Conservation (phyloP, 2,888 invertebrate genomes). For the Dione juno region DNA sequence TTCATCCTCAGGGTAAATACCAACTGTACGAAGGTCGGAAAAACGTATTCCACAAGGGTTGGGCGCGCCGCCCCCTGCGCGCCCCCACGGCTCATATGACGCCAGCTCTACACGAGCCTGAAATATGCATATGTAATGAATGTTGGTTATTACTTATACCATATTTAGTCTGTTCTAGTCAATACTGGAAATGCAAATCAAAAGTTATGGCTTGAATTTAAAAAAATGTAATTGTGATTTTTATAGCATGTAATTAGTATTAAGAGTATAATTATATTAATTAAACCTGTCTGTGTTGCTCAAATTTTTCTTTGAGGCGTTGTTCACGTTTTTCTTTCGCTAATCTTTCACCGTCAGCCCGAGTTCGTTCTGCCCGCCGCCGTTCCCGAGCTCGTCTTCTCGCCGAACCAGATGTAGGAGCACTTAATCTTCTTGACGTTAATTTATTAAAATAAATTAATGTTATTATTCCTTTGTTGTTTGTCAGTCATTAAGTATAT, state of each 20-base stretch:
- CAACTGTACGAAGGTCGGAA: slow-evolving; percentile 86
- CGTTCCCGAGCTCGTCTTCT: slow-evolving; percentile 69
- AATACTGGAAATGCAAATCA: background rate
- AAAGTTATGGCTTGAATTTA: too few species aligned
- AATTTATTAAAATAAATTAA: background rate
- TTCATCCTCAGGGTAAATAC: slow-evolving; percentile 86
- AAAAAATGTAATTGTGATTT: too few species aligned
- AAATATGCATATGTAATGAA: background rate
- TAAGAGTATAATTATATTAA: background rate
- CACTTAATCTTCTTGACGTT: slow-evolving; percentile 64
- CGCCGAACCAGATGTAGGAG: slow-evolving; percentile 70
- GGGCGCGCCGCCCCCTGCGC: slow-evolving; percentile 89
- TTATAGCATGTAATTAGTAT: too few species aligned
- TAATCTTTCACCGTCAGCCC: slow-evolving; percentile 68
- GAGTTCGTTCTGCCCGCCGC: slow-evolving; percentile 63
- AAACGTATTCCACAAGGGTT: slow-evolving; percentile 85
- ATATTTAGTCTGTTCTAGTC: background rate
- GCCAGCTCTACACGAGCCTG: slow-evolving; percentile 87
- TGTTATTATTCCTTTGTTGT: background rate
- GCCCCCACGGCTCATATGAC: slow-evolving; percentile 91
- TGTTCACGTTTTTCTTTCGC: slow-evolving; percentile 64
- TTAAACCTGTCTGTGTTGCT: slow-evolving; percentile 66
- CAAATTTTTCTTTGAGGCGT: slow-evolving; percentile 58
- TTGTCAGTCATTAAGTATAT: background rate
- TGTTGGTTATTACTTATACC: background rate